phyloP scores from a whole-genome alignment of 2,113 vertebrate species.

The Lophura nycthemera region DNA sequence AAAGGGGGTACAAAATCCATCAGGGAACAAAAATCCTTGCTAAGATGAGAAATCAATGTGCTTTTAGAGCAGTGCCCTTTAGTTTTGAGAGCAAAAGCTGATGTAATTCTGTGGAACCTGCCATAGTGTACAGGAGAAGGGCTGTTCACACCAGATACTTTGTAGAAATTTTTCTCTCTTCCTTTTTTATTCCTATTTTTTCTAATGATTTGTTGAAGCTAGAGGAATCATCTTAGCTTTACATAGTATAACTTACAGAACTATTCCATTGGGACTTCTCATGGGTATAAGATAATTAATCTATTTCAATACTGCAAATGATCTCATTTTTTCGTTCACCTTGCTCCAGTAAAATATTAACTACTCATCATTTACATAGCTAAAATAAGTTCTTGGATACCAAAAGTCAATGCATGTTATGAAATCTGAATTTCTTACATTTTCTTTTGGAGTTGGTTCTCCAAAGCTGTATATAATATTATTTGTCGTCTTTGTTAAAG shows the following conservation, averaged over 20 bases:
- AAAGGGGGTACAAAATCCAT: neutral
- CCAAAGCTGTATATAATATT: neutral
- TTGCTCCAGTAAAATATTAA: slow-evolving; percentile 35
- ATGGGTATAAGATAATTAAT: slow-evolving; percentile 53
- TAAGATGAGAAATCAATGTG: neutral
- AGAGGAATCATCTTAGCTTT: slow-evolving; percentile 51
- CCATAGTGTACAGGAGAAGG: too few relatives aligned
- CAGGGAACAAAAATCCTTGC: neutral
- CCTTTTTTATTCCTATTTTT: neutral
- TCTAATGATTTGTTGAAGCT: slow-evolving; percentile 40
- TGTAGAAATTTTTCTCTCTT: neutral
- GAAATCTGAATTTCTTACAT: neutral
- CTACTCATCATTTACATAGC: slow-evolving; percentile 46
- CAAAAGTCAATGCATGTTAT: neutral
- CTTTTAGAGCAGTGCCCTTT: neutral
- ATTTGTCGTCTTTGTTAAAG: neutral
- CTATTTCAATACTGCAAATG: slow-evolving; percentile 45
- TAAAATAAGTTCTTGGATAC: slow-evolving; percentile 56
- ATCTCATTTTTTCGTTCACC: slow-evolving; percentile 50
- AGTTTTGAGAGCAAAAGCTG: too few relatives aligned
- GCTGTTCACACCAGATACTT: neutral
- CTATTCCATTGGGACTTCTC: slow-evolving; percentile 20
- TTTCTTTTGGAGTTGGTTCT: neutral
- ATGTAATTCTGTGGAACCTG: too few relatives aligned
- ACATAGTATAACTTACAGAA: slow-evolving; percentile 45